Percentiles rank a stretch among this genome's conserved stretches.
phyloP scores from a whole-genome alignment of 2,797 vertebrate species.

The Karalla daura region DNA sequence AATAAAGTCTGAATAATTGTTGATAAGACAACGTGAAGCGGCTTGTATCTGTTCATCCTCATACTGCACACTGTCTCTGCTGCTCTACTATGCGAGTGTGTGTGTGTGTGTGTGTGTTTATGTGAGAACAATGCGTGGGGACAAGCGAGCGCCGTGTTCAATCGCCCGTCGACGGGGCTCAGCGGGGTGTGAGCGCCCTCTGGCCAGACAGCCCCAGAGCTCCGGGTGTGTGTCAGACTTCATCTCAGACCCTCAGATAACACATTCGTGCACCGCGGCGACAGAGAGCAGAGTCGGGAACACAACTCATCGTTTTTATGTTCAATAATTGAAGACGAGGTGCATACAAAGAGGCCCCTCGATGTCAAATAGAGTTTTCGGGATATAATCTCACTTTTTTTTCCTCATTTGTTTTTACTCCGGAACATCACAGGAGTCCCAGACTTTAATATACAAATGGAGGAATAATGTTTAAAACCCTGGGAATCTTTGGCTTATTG shows the following conservation, averaged over 20 bases:
- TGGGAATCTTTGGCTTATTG: neutral
- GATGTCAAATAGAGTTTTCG: neutral
- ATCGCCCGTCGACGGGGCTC: slow-evolving; percentile 71
- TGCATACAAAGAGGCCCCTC: neutral
- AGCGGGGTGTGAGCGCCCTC: slow-evolving; percentile 64
- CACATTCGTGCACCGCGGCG: slow-evolving; percentile 28
- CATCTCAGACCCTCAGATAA: slow-evolving; percentile 60
- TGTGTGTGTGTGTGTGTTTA: slow-evolving; percentile 20
- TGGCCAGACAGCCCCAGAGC: slow-evolving; percentile 52
- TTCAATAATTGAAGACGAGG: neutral
- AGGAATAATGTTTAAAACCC: neutral
- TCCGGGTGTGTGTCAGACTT: slow-evolving; percentile 63
- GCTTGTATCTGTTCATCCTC: too few relatives aligned
- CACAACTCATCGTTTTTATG: slow-evolving; percentile 4
- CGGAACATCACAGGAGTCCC: neutral
- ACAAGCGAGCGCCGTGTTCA: slow-evolving; percentile 60
- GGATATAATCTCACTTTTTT: neutral
- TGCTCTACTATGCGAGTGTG: neutral
- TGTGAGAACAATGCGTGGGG: slow-evolving; percentile 52
- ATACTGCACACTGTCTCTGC: neutral
- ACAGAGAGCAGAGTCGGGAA: neutral
- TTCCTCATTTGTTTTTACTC: neutral
- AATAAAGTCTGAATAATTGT: neutral
- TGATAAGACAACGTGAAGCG: too few relatives aligned
- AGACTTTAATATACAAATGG: neutral